Conservation (phyloP, 2,888 invertebrate species). For the Pachycephus smyrnensis region DNA sequence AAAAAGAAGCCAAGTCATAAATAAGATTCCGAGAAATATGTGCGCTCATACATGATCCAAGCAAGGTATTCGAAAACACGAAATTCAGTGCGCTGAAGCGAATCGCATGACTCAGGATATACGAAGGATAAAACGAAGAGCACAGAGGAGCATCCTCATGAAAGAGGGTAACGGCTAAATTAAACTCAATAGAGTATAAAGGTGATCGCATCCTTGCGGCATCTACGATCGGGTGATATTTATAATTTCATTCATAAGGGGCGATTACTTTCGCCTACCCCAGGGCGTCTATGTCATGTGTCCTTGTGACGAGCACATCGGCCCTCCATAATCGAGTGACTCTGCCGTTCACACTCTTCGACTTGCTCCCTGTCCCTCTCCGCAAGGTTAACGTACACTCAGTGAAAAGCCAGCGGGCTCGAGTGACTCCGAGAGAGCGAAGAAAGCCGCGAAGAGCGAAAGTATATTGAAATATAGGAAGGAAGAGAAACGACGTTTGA, state of each 20-base stretch:
- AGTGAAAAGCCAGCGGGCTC: background rate
- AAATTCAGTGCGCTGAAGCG: background rate
- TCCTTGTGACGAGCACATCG: background rate
- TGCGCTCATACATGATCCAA: background rate
- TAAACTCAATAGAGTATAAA: background rate
- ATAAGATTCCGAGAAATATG: background rate
- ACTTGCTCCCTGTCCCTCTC: background rate
- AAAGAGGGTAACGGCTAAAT: background rate
- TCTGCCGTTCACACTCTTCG: background rate
- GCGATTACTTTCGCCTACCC: constrained; percentile 35
- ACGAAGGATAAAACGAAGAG: background rate
- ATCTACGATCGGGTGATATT: constrained; percentile 41
- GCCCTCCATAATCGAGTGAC: background rate
- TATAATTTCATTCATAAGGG: constrained; percentile 49
- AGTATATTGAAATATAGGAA: background rate
- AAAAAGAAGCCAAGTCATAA: background rate
- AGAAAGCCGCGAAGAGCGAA: constrained; percentile 7
- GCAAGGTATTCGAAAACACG: background rate
- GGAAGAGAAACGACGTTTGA: background rate
- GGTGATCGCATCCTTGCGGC: constrained; percentile 24
- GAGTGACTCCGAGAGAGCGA: background rate
- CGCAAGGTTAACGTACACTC: background rate
- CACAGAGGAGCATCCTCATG: background rate
- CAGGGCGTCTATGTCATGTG: constrained; percentile 7
- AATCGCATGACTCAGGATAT: background rate